A percentile compares a stretch with the other conserved stretches of the same genome.
phyloP scores from a whole-genome alignment of 2,797 vertebrate species.

The Ctenosaura bakeri region DNA sequence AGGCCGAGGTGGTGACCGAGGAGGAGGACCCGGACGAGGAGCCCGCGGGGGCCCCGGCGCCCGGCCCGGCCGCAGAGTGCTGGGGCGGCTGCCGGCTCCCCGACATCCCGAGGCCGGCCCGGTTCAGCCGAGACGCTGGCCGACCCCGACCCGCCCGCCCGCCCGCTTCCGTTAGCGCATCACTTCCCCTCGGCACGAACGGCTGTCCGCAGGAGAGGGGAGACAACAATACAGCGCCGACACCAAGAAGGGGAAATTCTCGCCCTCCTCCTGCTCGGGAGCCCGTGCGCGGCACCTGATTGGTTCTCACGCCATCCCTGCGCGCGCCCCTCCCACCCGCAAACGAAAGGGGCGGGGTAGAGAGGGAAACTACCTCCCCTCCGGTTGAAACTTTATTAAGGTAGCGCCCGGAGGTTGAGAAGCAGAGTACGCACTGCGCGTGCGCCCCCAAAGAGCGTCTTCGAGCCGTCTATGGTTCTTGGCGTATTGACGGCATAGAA shows the following conservation, averaged over 20 bases:
- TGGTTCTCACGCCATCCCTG: too few relatives aligned
- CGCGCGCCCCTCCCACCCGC: not conserved
- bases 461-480: not conserved
- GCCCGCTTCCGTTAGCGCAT: slow-evolving; percentile 24
- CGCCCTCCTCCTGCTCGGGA: not conserved
- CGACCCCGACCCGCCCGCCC: too few relatives aligned
- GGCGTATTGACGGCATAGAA: not conserved
- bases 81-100: slow-evolving; percentile 77
- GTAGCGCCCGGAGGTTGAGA: not conserved
- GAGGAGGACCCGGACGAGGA: slow-evolving; percentile 42
- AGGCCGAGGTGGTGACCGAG: slow-evolving; percentile 76
- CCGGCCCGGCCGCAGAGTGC: slow-evolving; percentile 51
- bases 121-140: too few relatives aligned
- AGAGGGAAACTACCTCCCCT: not conserved
- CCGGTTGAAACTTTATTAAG: slow-evolving; percentile 65
- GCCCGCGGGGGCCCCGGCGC: slow-evolving; percentile 11
- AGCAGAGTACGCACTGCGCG: not conserved
- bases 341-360: not conserved
- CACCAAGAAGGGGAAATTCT: slow-evolving; percentile 1
- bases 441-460: not conserved
- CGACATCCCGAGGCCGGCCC: slow-evolving; percentile 76
- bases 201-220: not conserved
- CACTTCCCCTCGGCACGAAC: not conserved
- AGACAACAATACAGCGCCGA: slow-evolving; percentile 70
- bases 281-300: slow-evolving; percentile 38